Base-by-base conservation (phyloP, 1,140 invertebrate species). In the Cephus cinctus region DNA sequence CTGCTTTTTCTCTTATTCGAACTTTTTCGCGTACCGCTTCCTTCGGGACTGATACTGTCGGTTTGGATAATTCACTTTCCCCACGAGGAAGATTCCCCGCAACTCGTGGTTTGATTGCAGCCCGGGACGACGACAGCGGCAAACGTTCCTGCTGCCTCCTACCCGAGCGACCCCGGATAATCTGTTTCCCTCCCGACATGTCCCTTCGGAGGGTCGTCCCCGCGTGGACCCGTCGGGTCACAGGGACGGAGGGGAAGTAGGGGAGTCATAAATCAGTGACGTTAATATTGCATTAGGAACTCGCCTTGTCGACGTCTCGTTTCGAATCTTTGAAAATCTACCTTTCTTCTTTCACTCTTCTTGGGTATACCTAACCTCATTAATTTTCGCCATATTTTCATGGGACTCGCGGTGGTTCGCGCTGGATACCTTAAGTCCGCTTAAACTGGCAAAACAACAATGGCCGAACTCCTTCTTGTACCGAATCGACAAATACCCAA, bases 91-190 rank as follows among this genome's bases (percentile, higher is more conserved):
- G 34, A 8, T n/a, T 19, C 18, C 22, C 21, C 47, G 45, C 52
- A 50, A 59, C 54, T 54, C 62, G 59, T 54, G 53, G 35, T 59
- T 53, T 50, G 52, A 59, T 58, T 58, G 44, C 43, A 35, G 41
- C 50, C 40, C 43, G 57, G 54, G 59, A 54, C 44, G 46, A 32
- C 5, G 5, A 12, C 14, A 9, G 16, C 22, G 16, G 3, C 20
- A 14, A 20, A 40, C 11, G 11, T 6, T 43, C 27, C 47, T 54
- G 55, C 35, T 52, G 44, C 47, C 43, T 54, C 51, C 21, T 58
- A n/a, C n/a, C n/a, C n/a, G n/a, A 39, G 50, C 39, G 44, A 22
- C 19, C 27, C 30, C 42, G 44, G 11, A 8, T 20, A 19, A 11
- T 20, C 27, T 35, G 15, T 19, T 3, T 14, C 19, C 18, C 40